Evolutionary conservation across 1,140 invertebrate species (phyloP), one percentile per base, ranked within the genome.

Genomic region (Arctopsyche grandis): DNA sequence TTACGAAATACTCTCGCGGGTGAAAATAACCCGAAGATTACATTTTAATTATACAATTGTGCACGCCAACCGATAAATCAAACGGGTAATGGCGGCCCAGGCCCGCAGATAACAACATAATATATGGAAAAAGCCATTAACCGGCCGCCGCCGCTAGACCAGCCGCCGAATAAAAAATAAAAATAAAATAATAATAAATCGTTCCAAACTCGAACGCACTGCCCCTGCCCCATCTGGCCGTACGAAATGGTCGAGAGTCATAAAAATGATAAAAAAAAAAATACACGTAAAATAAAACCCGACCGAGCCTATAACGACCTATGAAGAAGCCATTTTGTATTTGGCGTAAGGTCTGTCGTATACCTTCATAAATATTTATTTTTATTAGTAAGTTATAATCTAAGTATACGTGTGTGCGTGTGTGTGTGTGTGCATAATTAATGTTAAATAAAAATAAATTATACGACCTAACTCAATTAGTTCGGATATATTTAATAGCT

Each of bases 101-200:
- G 1, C 12, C 43, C 74, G 52, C 52, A 74, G 71, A 76, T 76
- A 76, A 76, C 74, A 76, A 76, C 74, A 76, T 76, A 76, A 76
- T 76, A 76, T 76, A 76, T 76, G 74, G 74, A 76, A 76, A 76
- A 76, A 66, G 52, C 52, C 74, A 76, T 76, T 76, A 76, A 26
- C 43, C 56, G 63, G 52, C 43, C 56, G 74, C 19, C 56, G 74
- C 9, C 56, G 19, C 38, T n/a, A 71, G n/a, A 71, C 29, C 29
- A 44, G 19, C 29, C 14, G 14, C 14, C 14, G 16, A 71, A 38
- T 46, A 46, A 22, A 71, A 46, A 76, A 63, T 56, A 63, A 76
- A 76, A 74, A 74, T n/a, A 74, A n/a, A n/a, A 48, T 56, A 56
- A 76, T 76, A 76, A 76, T 76, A 76, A 66, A 76, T 76, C 22